These are phyloP conservation scores for Penaeus chinensis DNA, from an alignment of 1,140 invertebrate genomes.

Conservation along the genomic window DNA sequence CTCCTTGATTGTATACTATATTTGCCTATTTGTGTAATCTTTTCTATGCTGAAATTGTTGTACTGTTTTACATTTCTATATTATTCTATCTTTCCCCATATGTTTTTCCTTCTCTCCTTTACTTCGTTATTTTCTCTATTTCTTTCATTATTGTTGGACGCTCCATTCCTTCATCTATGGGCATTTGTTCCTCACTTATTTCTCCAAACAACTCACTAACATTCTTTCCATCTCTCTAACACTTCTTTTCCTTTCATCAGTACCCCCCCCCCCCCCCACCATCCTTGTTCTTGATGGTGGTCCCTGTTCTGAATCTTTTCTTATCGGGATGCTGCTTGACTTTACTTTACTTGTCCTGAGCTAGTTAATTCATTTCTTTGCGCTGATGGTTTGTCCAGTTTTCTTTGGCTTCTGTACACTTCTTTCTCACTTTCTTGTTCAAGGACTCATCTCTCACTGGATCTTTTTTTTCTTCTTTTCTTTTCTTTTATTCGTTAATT, in stretches of 20 bases:
- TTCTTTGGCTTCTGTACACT: neutral
- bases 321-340: no score
- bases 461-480: neutral
- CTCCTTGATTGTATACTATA: no score
- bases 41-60: no score
- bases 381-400: neutral
- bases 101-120: neutral
- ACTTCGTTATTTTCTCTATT: neutral
- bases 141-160: no score
- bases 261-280: neutral
- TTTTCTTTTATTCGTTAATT: neutral
- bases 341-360: neutral
- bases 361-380: constrained; percentile 8
- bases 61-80: no score
- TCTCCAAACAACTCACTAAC: no score
- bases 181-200: neutral
- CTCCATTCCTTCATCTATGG: no score
- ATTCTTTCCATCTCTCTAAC: neutral
- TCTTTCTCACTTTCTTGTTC: neutral
- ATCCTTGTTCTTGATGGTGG: neutral
- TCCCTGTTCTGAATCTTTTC: no score
- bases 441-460: neutral
- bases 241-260: neutral
- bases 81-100: neutral
- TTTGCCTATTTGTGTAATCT: no score